Evolutionary conservation across 2,888 invertebrate genomes (phyloP), one percentile per base, ranked within the genome.

Genomic region (Tipula lateralis): DNA sequence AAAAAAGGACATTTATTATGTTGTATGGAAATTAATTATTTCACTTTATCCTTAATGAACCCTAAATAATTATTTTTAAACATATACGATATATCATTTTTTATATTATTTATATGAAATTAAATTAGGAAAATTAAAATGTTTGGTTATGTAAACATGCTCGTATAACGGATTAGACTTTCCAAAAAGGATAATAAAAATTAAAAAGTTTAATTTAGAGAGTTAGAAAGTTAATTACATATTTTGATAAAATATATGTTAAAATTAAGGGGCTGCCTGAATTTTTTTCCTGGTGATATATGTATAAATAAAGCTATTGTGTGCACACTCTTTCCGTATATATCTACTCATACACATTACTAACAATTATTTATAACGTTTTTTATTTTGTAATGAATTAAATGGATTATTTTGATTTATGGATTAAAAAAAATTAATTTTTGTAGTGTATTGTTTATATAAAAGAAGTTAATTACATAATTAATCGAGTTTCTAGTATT

Each of bases 391-490:
- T 16, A 50, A 50, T 50, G 44, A 50, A 16, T 50, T 50, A 50
- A 50, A 50, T 50, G 44, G 44, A 50, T 50, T 50, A 50, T 50
- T 50, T 50, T 50, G 44, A 50, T 50, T 50, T 50, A 50, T 50
- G 44, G 16, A 50, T 19, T 50, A 50, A 16, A 50, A 34, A n/a
- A n/a, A 2, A 9, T 34, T 34, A 34, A 16, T 50, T 16, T 50
- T 44, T 44, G n/a, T n/a, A n/a, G n/a, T n/a, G n/a, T n/a, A n/a
- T 16, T 44, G 2, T 44, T 16, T 50, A 0, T 50, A 16, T 50
- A 50, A 50, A 12, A 13, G 39, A 44, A 44, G 39, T 44, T 44
- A 44, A 44, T 44, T 44, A 44, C 3, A 44, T 44, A 44, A 44
- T 44, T 44, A 44, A 44, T 44, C 39, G 39, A 44, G 39, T 44